These are phyloP conservation scores for Aphelocoma coerulescens DNA, from an alignment of 2,113 vertebrate species.

Conservation along the genomic window DNA sequence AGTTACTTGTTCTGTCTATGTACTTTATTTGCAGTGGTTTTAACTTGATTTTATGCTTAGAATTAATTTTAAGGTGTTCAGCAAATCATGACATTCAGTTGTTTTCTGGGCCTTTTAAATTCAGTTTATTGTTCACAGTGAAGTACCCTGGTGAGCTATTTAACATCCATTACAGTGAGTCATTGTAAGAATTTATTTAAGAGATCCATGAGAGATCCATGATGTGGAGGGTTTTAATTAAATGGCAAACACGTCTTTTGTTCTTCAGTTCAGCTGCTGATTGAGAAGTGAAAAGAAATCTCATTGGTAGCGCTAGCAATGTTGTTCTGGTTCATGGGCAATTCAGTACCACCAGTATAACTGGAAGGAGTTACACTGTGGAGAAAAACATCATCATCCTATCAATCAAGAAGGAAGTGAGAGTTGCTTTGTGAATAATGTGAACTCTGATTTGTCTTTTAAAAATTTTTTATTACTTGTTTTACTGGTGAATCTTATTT, in stretches of 20 bases:
- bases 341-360: background rate
- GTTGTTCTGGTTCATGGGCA: background rate
- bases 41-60: background rate
- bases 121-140: background rate
- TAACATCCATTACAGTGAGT: background rate
- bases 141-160: background rate
- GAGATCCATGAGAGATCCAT: too few species aligned
- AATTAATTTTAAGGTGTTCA: background rate
- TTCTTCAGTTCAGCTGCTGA: background rate
- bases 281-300: background rate
- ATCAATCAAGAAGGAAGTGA: background rate
- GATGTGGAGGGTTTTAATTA: conserved; percentile 4
- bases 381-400: background rate
- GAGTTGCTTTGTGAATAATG: background rate
- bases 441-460: background rate
- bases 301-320: background rate
- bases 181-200: background rate
- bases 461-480: rapidly evolving
- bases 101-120: background rate
- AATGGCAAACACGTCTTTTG: background rate
- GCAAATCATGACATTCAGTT: background rate
- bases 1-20: background rate
- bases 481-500: background rate
- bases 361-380: background rate
- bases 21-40: background rate